phyloP scores from a whole-genome alignment of 2,888 invertebrate genomes.

The Phania funesta region DNA sequence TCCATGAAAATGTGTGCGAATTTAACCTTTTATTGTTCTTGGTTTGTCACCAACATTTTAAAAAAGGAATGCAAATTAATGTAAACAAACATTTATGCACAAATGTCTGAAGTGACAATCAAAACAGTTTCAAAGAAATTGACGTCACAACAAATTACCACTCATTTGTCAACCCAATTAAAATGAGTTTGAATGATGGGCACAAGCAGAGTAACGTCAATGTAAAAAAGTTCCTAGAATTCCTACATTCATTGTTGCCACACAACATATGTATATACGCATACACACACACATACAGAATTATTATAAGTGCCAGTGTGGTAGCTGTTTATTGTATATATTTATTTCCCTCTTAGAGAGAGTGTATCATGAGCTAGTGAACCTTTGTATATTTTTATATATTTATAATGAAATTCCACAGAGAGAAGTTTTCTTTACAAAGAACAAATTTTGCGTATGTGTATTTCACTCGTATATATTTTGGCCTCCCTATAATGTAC shows the following conservation, averaged over 20 bases:
- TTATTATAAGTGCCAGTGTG: too few species aligned
- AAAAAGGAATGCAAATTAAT: constrained; percentile 6
- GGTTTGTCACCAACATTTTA: not conserved
- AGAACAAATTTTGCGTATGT: too few species aligned
- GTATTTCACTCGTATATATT: too few species aligned
- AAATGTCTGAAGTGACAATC: constrained; percentile 79
- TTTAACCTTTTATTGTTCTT: not conserved
- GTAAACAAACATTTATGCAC: constrained; percentile 51
- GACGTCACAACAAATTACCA: constrained; percentile 78
- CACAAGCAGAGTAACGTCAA: not conserved
- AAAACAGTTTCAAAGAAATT: constrained; percentile 78
- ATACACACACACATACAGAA: not conserved
- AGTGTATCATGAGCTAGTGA: too few species aligned
- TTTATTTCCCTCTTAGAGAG: too few species aligned
- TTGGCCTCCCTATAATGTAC: too few species aligned
- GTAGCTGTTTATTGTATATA: too few species aligned
- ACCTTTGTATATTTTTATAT: too few species aligned
- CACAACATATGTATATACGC: constrained; percentile 1
- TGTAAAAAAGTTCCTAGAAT: not conserved
- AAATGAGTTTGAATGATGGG: constrained; percentile 15
- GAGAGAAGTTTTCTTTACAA: too few species aligned
- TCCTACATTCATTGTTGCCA: not conserved
- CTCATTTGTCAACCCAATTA: constrained; percentile 76
- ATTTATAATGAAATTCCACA: too few species aligned
- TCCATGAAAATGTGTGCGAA: not conserved